Conservation (phyloP, 2,888 invertebrate genomes). For the Zaprionus bogoriensis region DNA sequence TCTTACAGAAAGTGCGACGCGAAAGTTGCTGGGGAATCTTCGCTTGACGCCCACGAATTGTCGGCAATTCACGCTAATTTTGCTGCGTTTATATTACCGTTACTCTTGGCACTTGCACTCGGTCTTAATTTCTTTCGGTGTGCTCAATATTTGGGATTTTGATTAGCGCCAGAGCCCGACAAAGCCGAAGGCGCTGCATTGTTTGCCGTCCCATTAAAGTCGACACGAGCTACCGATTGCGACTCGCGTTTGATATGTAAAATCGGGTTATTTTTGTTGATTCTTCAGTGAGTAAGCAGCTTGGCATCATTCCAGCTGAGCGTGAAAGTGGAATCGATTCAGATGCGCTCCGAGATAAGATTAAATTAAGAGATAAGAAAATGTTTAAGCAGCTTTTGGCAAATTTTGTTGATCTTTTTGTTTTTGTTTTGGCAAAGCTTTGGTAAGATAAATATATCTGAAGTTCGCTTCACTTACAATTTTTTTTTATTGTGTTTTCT, state of each 20-base stretch:
- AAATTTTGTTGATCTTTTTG: not conserved
- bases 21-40: slow-evolving; percentile 30
- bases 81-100: slow-evolving; percentile 41
- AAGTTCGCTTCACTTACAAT: no score
- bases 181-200: slow-evolving; percentile 11
- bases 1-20: slow-evolving; percentile 27
- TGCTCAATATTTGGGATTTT: slow-evolving; percentile 45
- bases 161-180: slow-evolving; percentile 44
- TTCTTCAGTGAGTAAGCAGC: not conserved
- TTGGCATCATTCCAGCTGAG: not conserved
- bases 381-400: not conserved
- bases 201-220: slow-evolving; percentile 31
- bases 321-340: slow-evolving; percentile 9
- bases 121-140: slow-evolving; percentile 10
- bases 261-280: slow-evolving; percentile 5
- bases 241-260: slow-evolving; percentile 24
- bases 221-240: not conserved
- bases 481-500: no score
- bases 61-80: slow-evolving; percentile 19
- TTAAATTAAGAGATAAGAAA: not conserved
- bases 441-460: no score
- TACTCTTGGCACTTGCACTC: slow-evolving; percentile 56
- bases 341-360: not conserved
- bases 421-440: no score
- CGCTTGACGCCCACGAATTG: slow-evolving; percentile 27